Conservation (phyloP, 2,113 vertebrate species). For the Choloepus hoffmanni region DNA sequence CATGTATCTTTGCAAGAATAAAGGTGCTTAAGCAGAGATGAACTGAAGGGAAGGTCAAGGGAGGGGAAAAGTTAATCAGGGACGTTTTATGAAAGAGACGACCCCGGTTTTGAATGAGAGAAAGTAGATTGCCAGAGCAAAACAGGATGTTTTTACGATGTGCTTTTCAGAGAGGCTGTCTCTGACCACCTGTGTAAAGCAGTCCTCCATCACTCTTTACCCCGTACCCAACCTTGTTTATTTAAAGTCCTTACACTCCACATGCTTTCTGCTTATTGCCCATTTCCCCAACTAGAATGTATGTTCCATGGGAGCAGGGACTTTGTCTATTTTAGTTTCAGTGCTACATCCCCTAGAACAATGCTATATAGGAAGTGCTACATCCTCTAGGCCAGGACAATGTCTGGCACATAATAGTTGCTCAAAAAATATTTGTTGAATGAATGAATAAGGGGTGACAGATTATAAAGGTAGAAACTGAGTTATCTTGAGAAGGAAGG, state of each 20-base stretch:
- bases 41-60: neutral
- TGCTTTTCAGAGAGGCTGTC: neutral
- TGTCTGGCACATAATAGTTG: neutral
- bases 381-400: neutral
- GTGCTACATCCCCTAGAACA: neutral
- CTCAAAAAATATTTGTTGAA: neutral
- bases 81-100: neutral
- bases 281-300: neutral
- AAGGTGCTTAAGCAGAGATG: neutral
- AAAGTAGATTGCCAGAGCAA: neutral
- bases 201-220: neutral
- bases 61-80: too few relatives aligned
- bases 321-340: neutral
- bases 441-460: neutral
- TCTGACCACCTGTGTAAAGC: fast-evolving
- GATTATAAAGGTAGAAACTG: neutral
- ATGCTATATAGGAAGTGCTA: too few relatives aligned
- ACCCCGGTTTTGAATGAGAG: neutral
- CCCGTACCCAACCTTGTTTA: neutral
- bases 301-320: neutral
- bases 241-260: fast-evolving
- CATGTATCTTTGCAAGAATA: neutral
- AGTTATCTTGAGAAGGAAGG: neutral
- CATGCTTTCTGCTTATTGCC: neutral
- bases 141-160: neutral